Base-by-base conservation (phyloP, 2,888 invertebrate species). In the Agrotis clavis region DNA sequence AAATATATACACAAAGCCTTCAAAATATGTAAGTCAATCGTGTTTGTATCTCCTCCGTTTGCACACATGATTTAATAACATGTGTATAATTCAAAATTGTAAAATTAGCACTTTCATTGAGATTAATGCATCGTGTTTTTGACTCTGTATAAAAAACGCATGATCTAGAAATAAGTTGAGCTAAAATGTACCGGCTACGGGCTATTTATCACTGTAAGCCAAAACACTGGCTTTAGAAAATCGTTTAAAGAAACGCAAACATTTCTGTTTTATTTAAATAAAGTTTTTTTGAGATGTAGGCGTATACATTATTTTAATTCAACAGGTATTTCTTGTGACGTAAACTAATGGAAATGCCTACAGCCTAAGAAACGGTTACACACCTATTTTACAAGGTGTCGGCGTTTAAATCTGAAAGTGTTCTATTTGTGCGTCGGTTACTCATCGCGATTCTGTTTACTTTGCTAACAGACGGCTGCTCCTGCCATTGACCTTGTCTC, bases 401-500 rank as follows among this genome's bases (percentile, higher is more conserved):
- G 87, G 85, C 81, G 87, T 89, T 90, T 86, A 90, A 90, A 88
- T 90, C 81, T 84, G 92, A 94, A 93, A 94, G 94, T 94, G 93
- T 92, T 94, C 94, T 95, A 95, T 94, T 94, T 95, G 81, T 60
- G 90, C 73, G 77, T 86, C 80, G 86, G 91, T 95, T 95, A 95
- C 93, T 95, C 96, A 95, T 91, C 89, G 90, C 85, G 87, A 88
- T 90, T 93, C 90, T 93, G 93, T 94, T 93, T 94, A 94, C 91
- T 92, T 90, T 91, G 89, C 89, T 89, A 92, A 91, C 94, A 94
- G 93, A 94, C 93, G 92, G 88, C 89, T 86, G 90, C 87, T 90
- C 87, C 91, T 94, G 95, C 93, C 95, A 95, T 95, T 96, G 96
- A 95, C 95, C 96, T 95, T 95, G 95, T 91, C 90, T 89, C 89